phyloP scores from a whole-genome alignment of 2,888 invertebrate genomes.

The Ariolimax columbianus region DNA sequence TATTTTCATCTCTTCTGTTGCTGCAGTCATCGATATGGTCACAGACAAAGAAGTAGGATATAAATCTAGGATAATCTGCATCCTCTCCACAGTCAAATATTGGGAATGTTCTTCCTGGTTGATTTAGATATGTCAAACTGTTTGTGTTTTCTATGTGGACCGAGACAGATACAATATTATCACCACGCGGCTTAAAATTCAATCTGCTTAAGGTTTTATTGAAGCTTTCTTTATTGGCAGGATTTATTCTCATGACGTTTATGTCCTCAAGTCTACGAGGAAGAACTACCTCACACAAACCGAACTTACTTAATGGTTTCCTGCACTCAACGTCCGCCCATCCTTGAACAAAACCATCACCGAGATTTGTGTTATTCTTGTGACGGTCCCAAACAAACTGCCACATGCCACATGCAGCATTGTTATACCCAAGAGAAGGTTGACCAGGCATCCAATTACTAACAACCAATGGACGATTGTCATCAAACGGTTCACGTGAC shows the following conservation, averaged over 20 bases:
- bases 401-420: background rate
- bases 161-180: constrained; percentile 18
- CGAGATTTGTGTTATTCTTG: background rate
- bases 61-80: background rate
- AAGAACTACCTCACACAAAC: background rate
- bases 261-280: background rate
- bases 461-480: background rate
- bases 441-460: background rate
- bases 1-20: constrained; percentile 3
- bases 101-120: too few species aligned
- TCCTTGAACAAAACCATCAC: background rate
- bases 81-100: constrained; percentile 8
- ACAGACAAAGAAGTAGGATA: constrained; percentile 25
- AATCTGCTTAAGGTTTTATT: background rate
- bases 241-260: background rate
- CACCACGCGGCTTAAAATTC: background rate
- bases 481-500: background rate
- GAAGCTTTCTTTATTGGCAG: background rate
- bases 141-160: background rate
- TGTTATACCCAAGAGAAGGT: background rate
- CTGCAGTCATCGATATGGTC: background rate
- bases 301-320: background rate
- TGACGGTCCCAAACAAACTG: background rate
- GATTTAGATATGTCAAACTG: background rate
- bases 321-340: background rate